Evolutionary conservation across 1,140 invertebrate species (phyloP).

Genomic region (Ostrea edulis): DNA sequence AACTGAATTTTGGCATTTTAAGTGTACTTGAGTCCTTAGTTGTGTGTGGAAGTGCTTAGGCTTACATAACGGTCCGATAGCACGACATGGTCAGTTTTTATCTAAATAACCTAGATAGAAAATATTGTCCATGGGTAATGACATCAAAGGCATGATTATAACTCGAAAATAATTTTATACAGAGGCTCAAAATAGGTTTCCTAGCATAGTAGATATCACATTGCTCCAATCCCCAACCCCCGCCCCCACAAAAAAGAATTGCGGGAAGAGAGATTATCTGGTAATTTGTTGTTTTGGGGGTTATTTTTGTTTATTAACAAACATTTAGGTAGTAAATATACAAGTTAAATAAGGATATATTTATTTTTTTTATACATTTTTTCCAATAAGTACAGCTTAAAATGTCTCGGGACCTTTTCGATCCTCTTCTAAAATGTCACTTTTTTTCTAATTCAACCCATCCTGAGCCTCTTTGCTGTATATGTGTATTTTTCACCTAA

Average conservation of each 20-base stretch:
- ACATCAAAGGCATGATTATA: constrained; percentile 16
- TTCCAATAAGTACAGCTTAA: not conserved
- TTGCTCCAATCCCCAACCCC: too few relatives aligned
- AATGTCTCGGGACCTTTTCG: not conserved
- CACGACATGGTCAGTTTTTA: constrained; percentile 43
- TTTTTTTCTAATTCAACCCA: not conserved
- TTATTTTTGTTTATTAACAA: too few relatives aligned
- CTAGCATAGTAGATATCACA: not conserved
- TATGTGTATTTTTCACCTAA: constrained; percentile 31
- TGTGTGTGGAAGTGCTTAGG: constrained; percentile 39
- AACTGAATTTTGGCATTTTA: constrained; percentile 49
- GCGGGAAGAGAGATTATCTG: too few relatives aligned
- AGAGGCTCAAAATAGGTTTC: constrained; percentile 1
- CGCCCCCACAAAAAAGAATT: too few relatives aligned
- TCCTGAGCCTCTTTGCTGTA: not conserved
- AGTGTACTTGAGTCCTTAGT: constrained; percentile 14
- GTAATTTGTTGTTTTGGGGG: too few relatives aligned
- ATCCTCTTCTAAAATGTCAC: not conserved
- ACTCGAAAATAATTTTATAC: constrained; percentile 25
- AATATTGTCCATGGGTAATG: constrained; percentile 40
- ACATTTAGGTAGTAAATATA: too few relatives aligned
- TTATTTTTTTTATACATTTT: not conserved
- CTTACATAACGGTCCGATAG: constrained; percentile 32
- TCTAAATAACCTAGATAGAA: constrained; percentile 49
- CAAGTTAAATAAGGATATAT: not conserved